Evolutionary conservation across 2,888 invertebrate species (phyloP), one percentile per base, ranked within the genome.

Genomic region (Phanerotoma sp.): DNA sequence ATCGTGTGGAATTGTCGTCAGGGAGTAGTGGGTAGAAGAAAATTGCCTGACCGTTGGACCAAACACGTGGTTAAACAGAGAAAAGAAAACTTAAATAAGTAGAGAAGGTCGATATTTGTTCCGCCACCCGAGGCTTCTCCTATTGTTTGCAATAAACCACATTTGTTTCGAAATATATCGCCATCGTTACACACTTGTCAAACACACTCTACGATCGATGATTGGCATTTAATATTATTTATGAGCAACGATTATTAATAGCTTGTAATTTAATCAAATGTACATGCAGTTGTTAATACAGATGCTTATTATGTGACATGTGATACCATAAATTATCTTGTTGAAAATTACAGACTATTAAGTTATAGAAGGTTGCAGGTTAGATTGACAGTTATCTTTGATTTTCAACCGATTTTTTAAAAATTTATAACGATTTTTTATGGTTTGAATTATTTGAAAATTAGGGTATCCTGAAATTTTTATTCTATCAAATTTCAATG

Each of bases 181-280:
- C 49, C 42, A 44, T 41, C 38, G 49, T 44, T 46, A n/a, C n/a
- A 54, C 42, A 25, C 58, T 62, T 60, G 70, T 68, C 69, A 66
- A 58, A 52, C 61, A 59, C 70, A 69, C 57, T 56, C 64, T 56
- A n/a, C 50, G 46, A 55, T 44, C 11, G 47, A 67, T 69, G 69
- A 70, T 64, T 61, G 69, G 70, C 67, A 63, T 61, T 57, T 64
- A 64, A 67, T 66, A 64, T 69, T 70, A 69, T 58, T 69, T 70
- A 67, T 63, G 58, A 63, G 56, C 57, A 52, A 55, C 66, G 61
- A 37, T 28, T 56, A 50, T 21, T 22, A 50, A 20, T 30, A 46
- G 46, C 35, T 52, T 35, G 42, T 13, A 41, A 22, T 7, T 18
- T 49, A 44, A 44, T 35, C 42, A 42, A 44, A 30, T 16, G 16